A percentile compares a stretch with the other conserved stretches of the same genome.
These are phyloP conservation scores for Trichogramma dendrolimi DNA, from an alignment of 2,888 invertebrate species.

Conservation along the genomic window DNA sequence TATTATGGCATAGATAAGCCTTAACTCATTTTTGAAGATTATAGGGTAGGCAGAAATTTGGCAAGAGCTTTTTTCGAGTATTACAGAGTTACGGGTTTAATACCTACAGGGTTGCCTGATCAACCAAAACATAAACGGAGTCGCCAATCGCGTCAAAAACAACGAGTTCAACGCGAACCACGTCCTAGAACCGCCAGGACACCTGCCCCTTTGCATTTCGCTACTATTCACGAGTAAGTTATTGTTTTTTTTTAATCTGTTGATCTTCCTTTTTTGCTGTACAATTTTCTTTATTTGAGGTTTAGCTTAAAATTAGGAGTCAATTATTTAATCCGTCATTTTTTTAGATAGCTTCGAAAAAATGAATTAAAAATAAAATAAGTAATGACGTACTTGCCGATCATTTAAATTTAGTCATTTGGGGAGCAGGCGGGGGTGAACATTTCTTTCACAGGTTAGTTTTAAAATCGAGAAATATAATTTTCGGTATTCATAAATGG, in stretches of 20 bases:
- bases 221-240: conserved; percentile 48
- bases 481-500: too few relatives aligned
- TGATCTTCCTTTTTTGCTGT: not conserved
- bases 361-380: too few relatives aligned
- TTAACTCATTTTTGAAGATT: conserved; percentile 56
- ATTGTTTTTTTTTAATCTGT: not conserved
- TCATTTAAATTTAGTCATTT: too few relatives aligned
- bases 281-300: not conserved
- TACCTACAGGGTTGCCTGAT: conserved; percentile 54
- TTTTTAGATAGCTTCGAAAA: too few relatives aligned
- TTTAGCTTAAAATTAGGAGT: too few relatives aligned
- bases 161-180: conserved; percentile 42
- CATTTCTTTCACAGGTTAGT: too few relatives aligned
- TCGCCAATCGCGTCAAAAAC: conserved; percentile 46
- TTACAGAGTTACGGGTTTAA: conserved; percentile 70
- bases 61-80: conserved; percentile 75
- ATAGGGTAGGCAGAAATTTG: conserved; percentile 73
- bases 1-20: not conserved
- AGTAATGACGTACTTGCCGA: too few relatives aligned
- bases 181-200: conserved; percentile 46
- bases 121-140: conserved; percentile 46
- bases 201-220: conserved; percentile 47
- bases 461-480: too few relatives aligned
- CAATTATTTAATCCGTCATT: too few relatives aligned
- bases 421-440: too few relatives aligned